Evolutionary conservation across 2,797 vertebrate species (phyloP).

Genomic region (Odontamblyopus rebecca): DNA sequence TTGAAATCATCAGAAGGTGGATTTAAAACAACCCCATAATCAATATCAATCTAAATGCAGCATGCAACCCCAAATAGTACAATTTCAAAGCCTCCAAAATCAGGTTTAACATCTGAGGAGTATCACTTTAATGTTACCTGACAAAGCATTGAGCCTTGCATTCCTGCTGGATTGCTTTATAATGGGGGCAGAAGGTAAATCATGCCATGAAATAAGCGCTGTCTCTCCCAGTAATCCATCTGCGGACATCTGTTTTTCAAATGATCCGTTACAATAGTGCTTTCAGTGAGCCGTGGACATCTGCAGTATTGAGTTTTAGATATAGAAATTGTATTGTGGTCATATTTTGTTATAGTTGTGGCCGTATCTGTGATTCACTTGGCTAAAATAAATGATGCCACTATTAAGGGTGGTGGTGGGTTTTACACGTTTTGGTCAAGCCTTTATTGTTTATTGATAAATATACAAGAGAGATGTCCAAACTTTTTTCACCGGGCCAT

Average conservation of each 20-base stretch:
- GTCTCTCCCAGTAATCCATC: constrained; percentile 10
- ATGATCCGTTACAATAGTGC: not conserved
- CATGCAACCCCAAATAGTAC: not conserved
- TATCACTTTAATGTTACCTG: constrained; percentile 15
- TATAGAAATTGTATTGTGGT: not conserved
- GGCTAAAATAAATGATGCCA: too few species aligned
- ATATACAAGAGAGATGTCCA: too few species aligned
- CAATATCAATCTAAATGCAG: constrained; percentile 17
- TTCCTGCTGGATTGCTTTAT: constrained; percentile 17
- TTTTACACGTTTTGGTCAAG: too few species aligned
- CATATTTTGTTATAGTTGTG: not conserved
- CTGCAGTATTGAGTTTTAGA: not conserved
- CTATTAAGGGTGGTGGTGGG: too few species aligned
- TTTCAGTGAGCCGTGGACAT: not conserved
- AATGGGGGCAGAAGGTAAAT: constrained; percentile 11
- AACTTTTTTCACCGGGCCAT: too few species aligned
- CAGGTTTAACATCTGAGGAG: constrained; percentile 15
- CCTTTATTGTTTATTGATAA: too few species aligned
- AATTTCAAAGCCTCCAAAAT: constrained; percentile 13
- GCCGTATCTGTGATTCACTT: too few species aligned
- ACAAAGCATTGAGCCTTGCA: constrained; percentile 10
- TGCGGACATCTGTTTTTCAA: constrained; percentile 13
- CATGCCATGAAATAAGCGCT: constrained; percentile 13
- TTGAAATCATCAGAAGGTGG: not conserved
- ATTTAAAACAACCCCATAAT: constrained; percentile 5